Percentiles rank a stretch among this genome's conserved stretches.
phyloP scores from a whole-genome alignment of 2,888 invertebrate species.

The Petrolisthes manimaculis region DNA sequence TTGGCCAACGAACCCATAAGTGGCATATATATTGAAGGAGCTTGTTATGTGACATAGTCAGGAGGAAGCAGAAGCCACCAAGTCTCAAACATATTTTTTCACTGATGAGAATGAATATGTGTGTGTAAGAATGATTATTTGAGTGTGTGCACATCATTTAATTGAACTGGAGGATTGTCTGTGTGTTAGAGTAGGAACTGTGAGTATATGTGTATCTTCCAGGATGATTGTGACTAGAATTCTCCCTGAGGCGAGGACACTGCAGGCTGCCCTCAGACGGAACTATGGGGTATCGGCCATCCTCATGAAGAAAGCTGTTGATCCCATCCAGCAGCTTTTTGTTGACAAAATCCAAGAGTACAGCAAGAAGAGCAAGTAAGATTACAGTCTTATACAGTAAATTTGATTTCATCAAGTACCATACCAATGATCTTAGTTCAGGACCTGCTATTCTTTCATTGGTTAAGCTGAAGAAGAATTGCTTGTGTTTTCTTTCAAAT shows the following conservation, averaged over 20 bases:
- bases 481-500: too few species aligned
- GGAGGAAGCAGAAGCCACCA: too few species aligned
- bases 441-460: too few species aligned
- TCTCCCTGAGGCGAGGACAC: slow-evolving; percentile 31
- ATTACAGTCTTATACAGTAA: slow-evolving; percentile 66
- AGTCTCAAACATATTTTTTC: too few species aligned
- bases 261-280: slow-evolving; percentile 33
- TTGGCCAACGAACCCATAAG: too few species aligned
- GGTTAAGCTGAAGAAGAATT: too few species aligned
- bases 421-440: too few species aligned
- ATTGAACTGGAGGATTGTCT: neutral
- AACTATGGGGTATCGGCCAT: slow-evolving; percentile 61
- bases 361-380: slow-evolving; percentile 86
- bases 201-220: neutral
- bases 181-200: neutral
- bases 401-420: neutral
- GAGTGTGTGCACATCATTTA: too few species aligned
- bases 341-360: slow-evolving; percentile 93
- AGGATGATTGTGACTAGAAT: slow-evolving; percentile 52
- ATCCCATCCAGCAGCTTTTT: slow-evolving; percentile 95
- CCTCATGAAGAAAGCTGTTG: slow-evolving; percentile 73
- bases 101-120: too few species aligned
- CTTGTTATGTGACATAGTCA: too few species aligned
- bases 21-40: too few species aligned
- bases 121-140: too few species aligned